phyloP scores from a whole-genome alignment of 2,888 invertebrate genomes.

The Homarus gammarus region DNA sequence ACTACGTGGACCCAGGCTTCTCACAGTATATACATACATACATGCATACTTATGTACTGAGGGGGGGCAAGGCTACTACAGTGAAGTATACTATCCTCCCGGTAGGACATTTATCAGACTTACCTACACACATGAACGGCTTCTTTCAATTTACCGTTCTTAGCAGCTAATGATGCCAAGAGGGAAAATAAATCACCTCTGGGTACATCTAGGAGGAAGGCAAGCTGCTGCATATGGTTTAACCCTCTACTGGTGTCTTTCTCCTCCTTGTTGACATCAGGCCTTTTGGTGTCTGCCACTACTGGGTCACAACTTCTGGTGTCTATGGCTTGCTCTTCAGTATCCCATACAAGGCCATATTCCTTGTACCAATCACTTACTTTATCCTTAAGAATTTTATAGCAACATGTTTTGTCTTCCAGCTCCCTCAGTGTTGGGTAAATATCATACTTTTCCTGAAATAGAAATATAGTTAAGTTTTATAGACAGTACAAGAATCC shows the following conservation, averaged over 20 bases:
- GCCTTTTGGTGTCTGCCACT: too few relatives aligned
- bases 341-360: background rate
- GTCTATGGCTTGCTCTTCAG: background rate
- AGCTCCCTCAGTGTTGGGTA: slow-evolving; percentile 49
- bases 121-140: slow-evolving; percentile 52
- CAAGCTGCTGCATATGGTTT: slow-evolving; percentile 33
- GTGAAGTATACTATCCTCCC: background rate
- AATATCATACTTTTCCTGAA: slow-evolving; percentile 48
- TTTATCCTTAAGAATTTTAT: slow-evolving; percentile 24
- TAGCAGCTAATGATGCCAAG: slow-evolving; percentile 41
- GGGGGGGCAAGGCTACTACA: too few relatives aligned
- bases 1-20: too few relatives aligned
- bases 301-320: too few relatives aligned
- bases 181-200: slow-evolving; percentile 40
- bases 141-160: slow-evolving; percentile 29
- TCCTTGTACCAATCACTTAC: slow-evolving; percentile 39
- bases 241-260: background rate
- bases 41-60: too few relatives aligned
- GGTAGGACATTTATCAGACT: background rate
- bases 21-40: too few relatives aligned
- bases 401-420: slow-evolving; percentile 5
- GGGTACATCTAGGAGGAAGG: slow-evolving; percentile 29
- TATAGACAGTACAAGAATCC: too few relatives aligned
- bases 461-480: too few relatives aligned
- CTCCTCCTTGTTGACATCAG: background rate